Evolutionary conservation across 2,113 vertebrate genomes (phyloP).

Genomic region (Shinisaurus crocodilurus): DNA sequence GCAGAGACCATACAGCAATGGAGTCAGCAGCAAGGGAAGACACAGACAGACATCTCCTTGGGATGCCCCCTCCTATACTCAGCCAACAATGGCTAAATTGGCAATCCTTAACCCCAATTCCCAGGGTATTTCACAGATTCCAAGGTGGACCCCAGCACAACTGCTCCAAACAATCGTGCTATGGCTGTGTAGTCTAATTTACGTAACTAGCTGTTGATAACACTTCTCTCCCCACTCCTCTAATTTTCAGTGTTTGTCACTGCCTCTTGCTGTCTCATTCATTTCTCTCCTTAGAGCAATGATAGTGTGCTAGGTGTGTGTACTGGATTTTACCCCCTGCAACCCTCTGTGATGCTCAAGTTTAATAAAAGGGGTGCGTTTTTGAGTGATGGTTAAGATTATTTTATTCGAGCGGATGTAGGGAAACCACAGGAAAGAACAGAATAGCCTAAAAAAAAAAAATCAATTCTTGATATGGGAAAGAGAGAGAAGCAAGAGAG

Average conservation of each 20-base stretch:
- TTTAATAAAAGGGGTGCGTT: neutral
- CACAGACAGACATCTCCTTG: neutral
- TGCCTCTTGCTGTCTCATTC: rapidly evolving
- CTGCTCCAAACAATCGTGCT: neutral
- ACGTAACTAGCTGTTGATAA: neutral
- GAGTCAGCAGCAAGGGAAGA: neutral
- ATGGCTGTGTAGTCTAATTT: neutral
- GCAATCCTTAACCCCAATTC: neutral
- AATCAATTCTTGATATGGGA: neutral
- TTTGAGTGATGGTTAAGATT: rapidly evolving
- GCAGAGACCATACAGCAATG: neutral
- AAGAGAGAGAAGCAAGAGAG: neutral
- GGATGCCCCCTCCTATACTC: neutral
- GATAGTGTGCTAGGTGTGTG: rapidly evolving
- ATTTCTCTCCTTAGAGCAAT: neutral
- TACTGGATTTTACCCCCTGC: neutral
- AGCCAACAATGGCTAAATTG: neutral
- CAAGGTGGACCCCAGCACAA: neutral
- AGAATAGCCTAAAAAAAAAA: neutral
- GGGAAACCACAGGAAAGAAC: rapidly evolving
- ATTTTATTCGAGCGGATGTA: neutral
- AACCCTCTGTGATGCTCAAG: neutral
- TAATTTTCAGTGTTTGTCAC: neutral
- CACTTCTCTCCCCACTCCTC: neutral
- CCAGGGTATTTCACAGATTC: neutral